Evolutionary conservation across 2,797 vertebrate species (phyloP), one percentile per base, ranked within the genome.

Genomic region (Gadopsis bispinosus): DNA sequence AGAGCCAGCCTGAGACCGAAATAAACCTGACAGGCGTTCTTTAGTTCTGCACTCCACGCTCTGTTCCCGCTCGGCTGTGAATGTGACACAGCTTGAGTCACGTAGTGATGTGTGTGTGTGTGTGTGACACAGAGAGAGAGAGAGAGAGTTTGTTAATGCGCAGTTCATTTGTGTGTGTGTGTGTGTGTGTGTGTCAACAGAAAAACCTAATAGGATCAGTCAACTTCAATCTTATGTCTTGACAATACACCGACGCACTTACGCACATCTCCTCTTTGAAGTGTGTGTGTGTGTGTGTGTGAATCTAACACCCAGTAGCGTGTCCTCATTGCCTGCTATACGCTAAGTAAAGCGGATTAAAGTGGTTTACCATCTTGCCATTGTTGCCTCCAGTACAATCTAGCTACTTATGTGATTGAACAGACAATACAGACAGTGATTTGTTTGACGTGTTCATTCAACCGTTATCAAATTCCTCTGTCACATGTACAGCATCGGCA

Each of bases 11-110:
- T 7, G 53, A 81, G 55, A 80, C 72, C 60, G 70, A 84, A 92
- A 92, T 92, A 93, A 87, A 90, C 88, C 82, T 79, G 78, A 91
- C 85, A 90, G 85, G 66, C 80, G 12, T 85, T 85, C 77, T 86
- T 85, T 81, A 85, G 85, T 77, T 86, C 83, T 81, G 78, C 78
- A 43, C 79, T 79, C 77, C 79, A 71, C 66, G 47, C 77, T 86
- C 85, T 83, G 85, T 87, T 89, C 79, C 87, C 55, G 69, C 75
- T 79, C 82, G 33, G 22, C 86, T 84, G 83, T 73, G 81, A 85
- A 80, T 86, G 55, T 80, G 83, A 90, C 84, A 83, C 75, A 69
- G 66, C 81, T 88, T 88, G 91, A 94, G 83, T 91, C 91, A 92
- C 70, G 77, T 61, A 60, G 20, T 43, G 8, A 63, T 48, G 64